Conservation (phyloP, 2,797 vertebrate species). For the Zenarchopterus dispar region DNA sequence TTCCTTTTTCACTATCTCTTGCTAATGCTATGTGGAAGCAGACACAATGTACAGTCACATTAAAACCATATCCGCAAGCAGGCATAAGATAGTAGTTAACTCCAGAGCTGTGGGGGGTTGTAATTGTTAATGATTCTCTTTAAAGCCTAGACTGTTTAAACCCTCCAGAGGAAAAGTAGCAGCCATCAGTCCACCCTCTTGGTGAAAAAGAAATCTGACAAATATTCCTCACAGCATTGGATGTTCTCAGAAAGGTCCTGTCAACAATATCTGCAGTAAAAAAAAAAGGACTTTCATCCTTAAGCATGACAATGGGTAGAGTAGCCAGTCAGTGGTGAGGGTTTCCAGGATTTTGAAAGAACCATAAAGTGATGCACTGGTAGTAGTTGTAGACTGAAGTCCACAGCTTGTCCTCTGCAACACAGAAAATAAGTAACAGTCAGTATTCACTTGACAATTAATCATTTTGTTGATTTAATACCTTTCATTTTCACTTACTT, state of each 20-base stretch:
- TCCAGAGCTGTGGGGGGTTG: constrained; percentile 8
- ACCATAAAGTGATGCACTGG: background rate
- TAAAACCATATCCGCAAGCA: constrained; percentile 42
- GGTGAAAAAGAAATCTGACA: constrained; percentile 72
- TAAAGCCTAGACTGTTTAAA: constrained; percentile 82
- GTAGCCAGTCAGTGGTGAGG: constrained; percentile 81
- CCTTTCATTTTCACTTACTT: background rate
- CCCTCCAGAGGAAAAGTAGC: constrained; percentile 58
- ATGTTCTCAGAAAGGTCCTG: constrained; percentile 41
- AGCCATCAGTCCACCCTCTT: constrained; percentile 73
- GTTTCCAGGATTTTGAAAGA: constrained; percentile 82
- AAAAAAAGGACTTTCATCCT: constrained; percentile 77
- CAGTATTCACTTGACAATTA: constrained; percentile 23
- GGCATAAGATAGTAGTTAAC: constrained; percentile 19
- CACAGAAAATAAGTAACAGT: constrained; percentile 81
- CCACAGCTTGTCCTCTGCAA: constrained; percentile 87
- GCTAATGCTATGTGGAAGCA: constrained; percentile 55
- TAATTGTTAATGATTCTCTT: constrained; percentile 68
- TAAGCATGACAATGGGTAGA: constrained; percentile 77
- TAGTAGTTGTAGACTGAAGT: constrained; percentile 68
- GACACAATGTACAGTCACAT: constrained; percentile 41
- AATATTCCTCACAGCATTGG: constrained; percentile 74
- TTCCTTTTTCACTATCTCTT: constrained; percentile 25
- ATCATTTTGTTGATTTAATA: constrained; percentile 29
- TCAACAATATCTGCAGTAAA: constrained; percentile 9